These are phyloP conservation scores for Periophthalmus magnuspinnatus DNA, from an alignment of 2,797 vertebrate genomes.

Conservation along the genomic window DNA sequence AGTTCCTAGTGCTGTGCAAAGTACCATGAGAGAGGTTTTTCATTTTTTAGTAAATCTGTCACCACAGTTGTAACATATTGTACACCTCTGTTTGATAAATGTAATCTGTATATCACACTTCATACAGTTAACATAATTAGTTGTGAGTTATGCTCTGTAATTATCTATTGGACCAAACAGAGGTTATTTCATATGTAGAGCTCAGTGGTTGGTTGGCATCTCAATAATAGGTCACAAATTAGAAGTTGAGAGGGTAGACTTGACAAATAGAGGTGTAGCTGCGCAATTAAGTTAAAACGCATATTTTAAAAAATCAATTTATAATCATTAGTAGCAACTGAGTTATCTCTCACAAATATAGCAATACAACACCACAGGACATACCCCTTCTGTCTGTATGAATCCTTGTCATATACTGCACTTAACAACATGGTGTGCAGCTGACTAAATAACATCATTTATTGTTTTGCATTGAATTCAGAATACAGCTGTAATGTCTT, in stretches of 20 bases:
- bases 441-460: not conserved
- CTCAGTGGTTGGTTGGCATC: not conserved
- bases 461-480: not conserved
- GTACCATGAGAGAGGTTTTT: constrained; percentile 5
- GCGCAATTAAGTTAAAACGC: not conserved
- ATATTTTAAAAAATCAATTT: not conserved
- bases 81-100: constrained; percentile 6
- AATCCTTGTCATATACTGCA: not conserved
- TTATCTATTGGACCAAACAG: not conserved
- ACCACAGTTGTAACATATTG: constrained; percentile 11
- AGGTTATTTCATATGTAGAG: not conserved
- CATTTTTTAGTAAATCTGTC: constrained; percentile 20
- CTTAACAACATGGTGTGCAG: not conserved
- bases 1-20: constrained; percentile 24
- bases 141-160: not conserved
- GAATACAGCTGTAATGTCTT: too few species aligned
- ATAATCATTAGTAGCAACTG: not conserved
- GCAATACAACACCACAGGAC: not conserved
- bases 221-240: constrained; percentile 1
- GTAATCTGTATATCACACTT: constrained; percentile 5
- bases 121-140: not conserved
- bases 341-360: constrained; percentile 1
- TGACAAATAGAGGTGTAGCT: constrained; percentile 1
- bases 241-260: not conserved
- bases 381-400: not conserved